Conservation (phyloP, 2,888 invertebrate species). For the Mechanitis messenoides region DNA sequence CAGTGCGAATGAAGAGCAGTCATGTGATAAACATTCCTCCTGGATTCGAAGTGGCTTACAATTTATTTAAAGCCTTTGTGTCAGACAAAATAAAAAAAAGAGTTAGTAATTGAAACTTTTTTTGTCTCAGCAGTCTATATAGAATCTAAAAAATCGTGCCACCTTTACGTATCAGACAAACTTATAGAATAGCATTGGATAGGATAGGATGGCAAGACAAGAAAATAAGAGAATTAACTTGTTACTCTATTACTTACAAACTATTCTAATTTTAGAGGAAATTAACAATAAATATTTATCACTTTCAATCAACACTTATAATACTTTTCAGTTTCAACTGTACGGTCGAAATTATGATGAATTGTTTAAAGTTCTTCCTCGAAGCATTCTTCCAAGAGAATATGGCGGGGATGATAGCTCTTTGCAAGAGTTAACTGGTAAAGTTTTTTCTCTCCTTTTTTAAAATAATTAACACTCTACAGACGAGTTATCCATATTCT, state of each 20-base stretch:
- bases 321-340: conserved; percentile 54
- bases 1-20: conserved; percentile 72
- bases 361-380: conserved; percentile 73
- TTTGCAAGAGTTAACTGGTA: conserved; percentile 68
- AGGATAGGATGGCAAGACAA: too few species aligned
- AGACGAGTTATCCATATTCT: too few species aligned
- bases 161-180: too few species aligned
- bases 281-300: too few species aligned
- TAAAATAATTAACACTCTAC: too few species aligned
- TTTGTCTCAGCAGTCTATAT: neutral
- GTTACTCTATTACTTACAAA: too few species aligned
- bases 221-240: too few species aligned
- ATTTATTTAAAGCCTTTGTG: conserved; percentile 71
- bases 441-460: conserved; percentile 19
- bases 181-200: too few species aligned
- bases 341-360: conserved; percentile 71
- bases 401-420: conserved; percentile 79
- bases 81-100: conserved; percentile 75
- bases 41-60: conserved; percentile 72
- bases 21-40: conserved; percentile 63
- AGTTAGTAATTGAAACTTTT: conserved; percentile 46
- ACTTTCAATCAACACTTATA: neutral
- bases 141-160: neutral
- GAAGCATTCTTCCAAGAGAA: conserved; percentile 77
- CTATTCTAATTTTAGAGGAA: too few species aligned